These are phyloP conservation scores for Lasius fuliginosus DNA, from an alignment of 2,888 invertebrate species.

Conservation along the genomic window DNA sequence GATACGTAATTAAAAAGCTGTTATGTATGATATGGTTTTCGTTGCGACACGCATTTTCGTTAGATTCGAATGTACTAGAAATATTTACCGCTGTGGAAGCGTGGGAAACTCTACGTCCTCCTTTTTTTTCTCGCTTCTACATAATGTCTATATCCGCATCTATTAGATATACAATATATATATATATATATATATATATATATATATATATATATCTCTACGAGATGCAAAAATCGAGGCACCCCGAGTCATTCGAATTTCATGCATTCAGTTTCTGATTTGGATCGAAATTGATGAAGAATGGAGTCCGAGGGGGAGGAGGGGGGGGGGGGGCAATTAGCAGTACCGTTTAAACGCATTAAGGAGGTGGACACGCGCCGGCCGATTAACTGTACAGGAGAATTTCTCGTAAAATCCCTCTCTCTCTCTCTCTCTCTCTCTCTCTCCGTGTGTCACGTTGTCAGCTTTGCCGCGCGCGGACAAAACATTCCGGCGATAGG, in stretches of 20 bases:
- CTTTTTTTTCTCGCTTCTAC: background rate
- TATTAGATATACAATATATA: background rate
- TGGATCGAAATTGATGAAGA: constrained; percentile 2
- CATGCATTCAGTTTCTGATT: background rate
- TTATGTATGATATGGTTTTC: background rate
- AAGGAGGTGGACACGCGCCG: constrained; percentile 39
- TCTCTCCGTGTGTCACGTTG: constrained; percentile 37
- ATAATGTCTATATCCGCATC: background rate
- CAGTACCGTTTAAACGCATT: constrained; percentile 45
- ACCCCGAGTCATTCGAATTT: background rate
- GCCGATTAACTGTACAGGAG: constrained; percentile 74
- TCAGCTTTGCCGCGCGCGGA: constrained; percentile 31
- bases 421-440: constrained; percentile 9
- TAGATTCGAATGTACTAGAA: background rate
- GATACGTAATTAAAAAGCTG: background rate
- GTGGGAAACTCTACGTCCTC: background rate
- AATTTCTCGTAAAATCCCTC: constrained; percentile 73
- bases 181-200: background rate
- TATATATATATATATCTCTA: background rate
- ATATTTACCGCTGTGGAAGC: constrained; percentile 4
- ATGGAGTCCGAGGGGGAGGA: background rate
- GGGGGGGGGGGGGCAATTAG: constrained; percentile 26
- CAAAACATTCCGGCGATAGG: constrained; percentile 65
- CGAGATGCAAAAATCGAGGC: constrained; percentile 6
- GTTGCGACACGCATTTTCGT: background rate